A percentile compares a stretch with the other conserved stretches of the same genome.
These are phyloP conservation scores for Microcaecilia unicolor DNA, from an alignment of 2,797 vertebrate species.

Conservation along the genomic window DNA sequence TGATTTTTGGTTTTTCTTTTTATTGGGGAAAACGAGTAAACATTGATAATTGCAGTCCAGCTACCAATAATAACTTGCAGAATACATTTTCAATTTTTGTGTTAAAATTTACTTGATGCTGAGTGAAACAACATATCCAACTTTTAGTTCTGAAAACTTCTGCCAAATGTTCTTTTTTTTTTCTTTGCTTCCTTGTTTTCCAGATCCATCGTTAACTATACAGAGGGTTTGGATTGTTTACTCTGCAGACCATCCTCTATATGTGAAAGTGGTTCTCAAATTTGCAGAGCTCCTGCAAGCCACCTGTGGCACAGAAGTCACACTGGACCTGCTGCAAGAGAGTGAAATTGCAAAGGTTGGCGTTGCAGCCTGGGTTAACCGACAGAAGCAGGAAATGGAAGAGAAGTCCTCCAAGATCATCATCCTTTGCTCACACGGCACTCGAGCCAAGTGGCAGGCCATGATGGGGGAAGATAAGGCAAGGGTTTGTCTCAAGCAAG, in stretches of 20 bases:
- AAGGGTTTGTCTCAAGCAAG: conserved; percentile 61
- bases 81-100: too few relatives aligned
- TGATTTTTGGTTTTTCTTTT: too few relatives aligned
- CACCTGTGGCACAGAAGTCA: conserved; percentile 75
- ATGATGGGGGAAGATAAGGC: conserved; percentile 58
- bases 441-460: conserved; percentile 85
- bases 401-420: conserved; percentile 73
- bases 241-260: conserved; percentile 84
- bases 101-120: too few relatives aligned
- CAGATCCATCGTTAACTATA: background rate
- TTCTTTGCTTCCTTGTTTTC: too few relatives aligned
- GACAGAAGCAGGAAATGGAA: conserved; percentile 70
- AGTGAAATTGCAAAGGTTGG: conserved; percentile 68
- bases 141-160: too few relatives aligned
- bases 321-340: conserved; percentile 77
- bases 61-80: too few relatives aligned
- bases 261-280: conserved; percentile 76
- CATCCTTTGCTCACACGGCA: conserved; percentile 80
- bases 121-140: too few relatives aligned
- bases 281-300: conserved; percentile 81
- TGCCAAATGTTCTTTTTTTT: too few relatives aligned
- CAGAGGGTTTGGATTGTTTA: conserved; percentile 81
- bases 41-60: too few relatives aligned
- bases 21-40: too few relatives aligned
- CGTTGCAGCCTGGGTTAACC: conserved; percentile 73